Evolutionary conservation across 2,797 vertebrate species (phyloP).

Genomic region (Takifugu ocellatus): DNA sequence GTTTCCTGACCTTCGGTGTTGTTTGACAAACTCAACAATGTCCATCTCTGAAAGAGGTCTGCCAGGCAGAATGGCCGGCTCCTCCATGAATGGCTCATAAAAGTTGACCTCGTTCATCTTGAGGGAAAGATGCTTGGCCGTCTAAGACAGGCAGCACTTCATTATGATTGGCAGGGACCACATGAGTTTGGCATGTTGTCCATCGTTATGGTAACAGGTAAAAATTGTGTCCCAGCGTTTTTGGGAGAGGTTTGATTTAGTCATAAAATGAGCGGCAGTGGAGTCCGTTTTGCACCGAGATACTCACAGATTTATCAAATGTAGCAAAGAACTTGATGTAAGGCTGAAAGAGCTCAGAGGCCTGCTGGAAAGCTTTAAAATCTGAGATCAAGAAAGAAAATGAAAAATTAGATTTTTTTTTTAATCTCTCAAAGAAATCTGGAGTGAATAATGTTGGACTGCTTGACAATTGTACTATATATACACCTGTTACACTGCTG

Average conservation of each 20-base stretch:
- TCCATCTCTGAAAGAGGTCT: conserved; percentile 90
- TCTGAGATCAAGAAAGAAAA: conserved; percentile 69
- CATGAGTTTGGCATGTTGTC: too few species aligned
- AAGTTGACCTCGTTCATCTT: conserved; percentile 97
- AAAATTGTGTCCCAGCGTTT: too few species aligned
- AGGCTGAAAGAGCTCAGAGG: conserved; percentile 92
- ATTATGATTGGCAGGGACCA: not conserved
- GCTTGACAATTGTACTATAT: too few species aligned
- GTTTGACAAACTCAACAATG: conserved; percentile 88
- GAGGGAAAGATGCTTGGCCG: conserved; percentile 93
- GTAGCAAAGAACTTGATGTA: conserved; percentile 97
- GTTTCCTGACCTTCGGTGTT: conserved; percentile 82
- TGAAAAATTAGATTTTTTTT: not conserved
- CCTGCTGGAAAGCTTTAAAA: conserved; percentile 91
- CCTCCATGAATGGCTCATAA: conserved; percentile 97
- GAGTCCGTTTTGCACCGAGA: not conserved
- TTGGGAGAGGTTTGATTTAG: too few species aligned
- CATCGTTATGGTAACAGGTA: too few species aligned
- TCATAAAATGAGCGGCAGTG: too few species aligned
- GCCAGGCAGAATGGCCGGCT: conserved; percentile 85
- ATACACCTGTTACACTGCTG: too few species aligned
- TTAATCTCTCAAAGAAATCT: too few species aligned
- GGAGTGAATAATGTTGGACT: too few species aligned
- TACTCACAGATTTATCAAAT: conserved; percentile 93
- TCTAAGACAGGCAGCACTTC: conserved; percentile 65